Percentiles rank a stretch among this genome's conserved stretches.
Evolutionary conservation across 1,140 invertebrate genomes (phyloP).

Genomic region (Drosophila melanica): DNA sequence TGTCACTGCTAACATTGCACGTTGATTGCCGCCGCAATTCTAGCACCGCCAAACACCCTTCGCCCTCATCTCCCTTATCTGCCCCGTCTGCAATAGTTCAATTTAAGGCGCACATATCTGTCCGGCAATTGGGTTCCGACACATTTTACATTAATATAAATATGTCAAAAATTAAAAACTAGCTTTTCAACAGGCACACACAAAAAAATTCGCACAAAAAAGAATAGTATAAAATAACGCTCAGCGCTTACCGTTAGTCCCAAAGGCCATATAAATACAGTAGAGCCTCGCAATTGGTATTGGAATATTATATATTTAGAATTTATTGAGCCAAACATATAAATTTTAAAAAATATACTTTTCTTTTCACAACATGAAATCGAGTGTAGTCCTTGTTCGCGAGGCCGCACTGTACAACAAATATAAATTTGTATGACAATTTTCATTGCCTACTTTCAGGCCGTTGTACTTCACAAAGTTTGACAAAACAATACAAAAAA

Average conservation of each 20-base stretch:
- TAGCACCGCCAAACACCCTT: background rate
- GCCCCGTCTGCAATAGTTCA: conserved; percentile 14
- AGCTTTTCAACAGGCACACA: conserved; percentile 11
- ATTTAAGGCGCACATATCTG: background rate
- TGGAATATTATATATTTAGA: no score
- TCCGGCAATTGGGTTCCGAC: conserved; percentile 12
- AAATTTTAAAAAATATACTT: no score
- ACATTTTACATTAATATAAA: conserved; percentile 44
- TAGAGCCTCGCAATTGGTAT: background rate
- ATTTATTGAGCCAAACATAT: no score
- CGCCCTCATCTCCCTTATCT: background rate
- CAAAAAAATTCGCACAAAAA: conserved; percentile 38
- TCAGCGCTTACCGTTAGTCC: conserved; percentile 11
- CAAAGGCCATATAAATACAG: background rate
- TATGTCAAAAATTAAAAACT: conserved; percentile 38
- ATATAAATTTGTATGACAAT: conserved; percentile 80
- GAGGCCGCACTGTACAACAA: conserved; percentile 55
- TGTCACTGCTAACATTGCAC: conserved; percentile 26
- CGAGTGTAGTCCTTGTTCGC: background rate
- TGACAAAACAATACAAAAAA: conserved; percentile 25
- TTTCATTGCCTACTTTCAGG: conserved; percentile 76
- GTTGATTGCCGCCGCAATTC: conserved; percentile 37
- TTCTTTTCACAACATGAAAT: conserved; percentile 14
- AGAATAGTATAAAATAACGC: conserved; percentile 50
- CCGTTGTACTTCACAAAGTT: conserved; percentile 56